Conservation (phyloP, 2,113 vertebrate species). For the Melanotaenia duboulayi region DNA sequence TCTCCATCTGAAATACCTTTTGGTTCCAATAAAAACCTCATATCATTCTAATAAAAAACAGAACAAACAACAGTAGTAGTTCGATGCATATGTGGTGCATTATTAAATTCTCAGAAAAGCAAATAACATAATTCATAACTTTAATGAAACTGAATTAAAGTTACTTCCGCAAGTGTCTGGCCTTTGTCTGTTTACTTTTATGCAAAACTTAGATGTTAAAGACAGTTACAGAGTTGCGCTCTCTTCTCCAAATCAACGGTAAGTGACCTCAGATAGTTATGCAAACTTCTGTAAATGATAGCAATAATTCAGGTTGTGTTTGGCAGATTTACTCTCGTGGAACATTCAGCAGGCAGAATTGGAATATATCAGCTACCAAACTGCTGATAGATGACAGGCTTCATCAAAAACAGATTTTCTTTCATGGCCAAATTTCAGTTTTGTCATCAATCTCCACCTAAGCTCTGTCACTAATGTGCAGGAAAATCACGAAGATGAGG, state of each 20-base stretch:
- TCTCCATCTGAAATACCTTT: conserved; percentile 13
- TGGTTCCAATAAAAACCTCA: neutral
- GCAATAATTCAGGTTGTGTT: conserved; percentile 32
- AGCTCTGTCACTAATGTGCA: neutral
- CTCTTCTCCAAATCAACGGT: neutral
- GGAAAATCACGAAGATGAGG: neutral
- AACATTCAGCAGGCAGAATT: conserved; percentile 24
- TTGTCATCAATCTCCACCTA: conserved; percentile 1
- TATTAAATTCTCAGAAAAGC: conserved; percentile 5
- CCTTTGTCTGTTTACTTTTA: neutral
- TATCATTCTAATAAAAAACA: neutral
- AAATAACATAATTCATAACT: conserved; percentile 9
- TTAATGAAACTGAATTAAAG: conserved; percentile 6
- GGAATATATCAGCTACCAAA: conserved; percentile 26
- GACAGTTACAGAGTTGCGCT: neutral
- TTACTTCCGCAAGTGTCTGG: conserved; percentile 14
- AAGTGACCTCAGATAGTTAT: conserved; percentile 9
- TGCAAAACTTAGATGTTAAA: neutral
- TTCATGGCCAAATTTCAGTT: conserved; percentile 11
- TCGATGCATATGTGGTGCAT: too few relatives aligned
- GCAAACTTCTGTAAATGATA: conserved; percentile 13
- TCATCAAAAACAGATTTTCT: conserved; percentile 54
- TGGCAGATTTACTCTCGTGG: conserved; percentile 54
- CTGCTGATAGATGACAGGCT: conserved; percentile 20
- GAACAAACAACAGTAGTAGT: neutral